Evolutionary conservation across 1,140 invertebrate species (phyloP).

Genomic region (Neuroterus valhalla): DNA sequence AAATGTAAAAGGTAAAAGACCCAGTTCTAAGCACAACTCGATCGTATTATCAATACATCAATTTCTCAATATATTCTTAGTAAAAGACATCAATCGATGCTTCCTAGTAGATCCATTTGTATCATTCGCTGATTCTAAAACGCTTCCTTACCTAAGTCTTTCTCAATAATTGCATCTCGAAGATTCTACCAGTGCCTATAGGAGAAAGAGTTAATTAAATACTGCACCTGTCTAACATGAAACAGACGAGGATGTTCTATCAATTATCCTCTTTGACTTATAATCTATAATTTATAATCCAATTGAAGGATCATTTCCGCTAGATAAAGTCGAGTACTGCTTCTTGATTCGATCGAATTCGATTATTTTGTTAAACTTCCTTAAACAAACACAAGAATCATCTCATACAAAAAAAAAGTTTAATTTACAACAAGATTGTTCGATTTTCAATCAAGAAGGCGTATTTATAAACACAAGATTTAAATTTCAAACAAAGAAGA

Average conservation of each 20-base stretch:
- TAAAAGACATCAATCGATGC: constrained; percentile 38
- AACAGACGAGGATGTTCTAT: not conserved
- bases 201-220: constrained; percentile 32
- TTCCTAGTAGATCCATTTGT: constrained; percentile 26
- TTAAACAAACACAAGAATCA: not conserved
- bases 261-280: not conserved
- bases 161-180: constrained; percentile 31
- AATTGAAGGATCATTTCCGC: constrained; percentile 21
- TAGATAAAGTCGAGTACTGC: constrained; percentile 8
- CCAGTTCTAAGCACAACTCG: not conserved
- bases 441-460: too few species aligned
- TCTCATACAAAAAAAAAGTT: constrained; percentile 7
- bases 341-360: constrained; percentile 3
- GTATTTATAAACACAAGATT: too few species aligned
- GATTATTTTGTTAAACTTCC: not conserved
- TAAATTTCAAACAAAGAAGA: too few species aligned
- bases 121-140: constrained; percentile 8
- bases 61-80: constrained; percentile 45
- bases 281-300: constrained; percentile 10
- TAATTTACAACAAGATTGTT: too few species aligned
- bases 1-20: constrained; percentile 4
- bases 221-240: not conserved
- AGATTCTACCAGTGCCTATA: not conserved
- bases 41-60: constrained; percentile 28
- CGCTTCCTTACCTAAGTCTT: constrained; percentile 36